Evolutionary conservation across 2,888 invertebrate genomes (phyloP).

Genomic region (Drosophila meridiana): DNA sequence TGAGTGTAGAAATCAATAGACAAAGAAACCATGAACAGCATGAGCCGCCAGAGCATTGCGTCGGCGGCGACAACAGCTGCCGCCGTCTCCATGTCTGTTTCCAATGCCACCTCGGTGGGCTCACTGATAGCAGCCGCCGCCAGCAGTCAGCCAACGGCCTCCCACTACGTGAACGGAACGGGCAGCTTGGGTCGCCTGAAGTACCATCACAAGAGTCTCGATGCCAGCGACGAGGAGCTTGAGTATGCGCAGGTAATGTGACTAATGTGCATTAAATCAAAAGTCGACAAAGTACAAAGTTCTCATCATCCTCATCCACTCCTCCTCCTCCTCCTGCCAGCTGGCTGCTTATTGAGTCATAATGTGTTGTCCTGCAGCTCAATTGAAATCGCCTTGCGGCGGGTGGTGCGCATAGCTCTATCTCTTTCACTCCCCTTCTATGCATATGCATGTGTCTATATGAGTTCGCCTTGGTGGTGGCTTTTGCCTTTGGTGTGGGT

Average conservation of each 20-base stretch:
- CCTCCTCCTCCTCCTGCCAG: background rate
- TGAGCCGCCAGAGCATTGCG: slow-evolving; percentile 82
- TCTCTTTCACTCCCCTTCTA: background rate
- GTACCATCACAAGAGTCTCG: slow-evolving; percentile 81
- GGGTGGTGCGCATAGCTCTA: slow-evolving; percentile 28
- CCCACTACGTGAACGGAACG: slow-evolving; percentile 83
- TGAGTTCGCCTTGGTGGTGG: slow-evolving; percentile 52
- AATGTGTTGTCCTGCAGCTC: slow-evolving; percentile 71
- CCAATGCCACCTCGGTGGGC: slow-evolving; percentile 73
- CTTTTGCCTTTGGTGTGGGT: slow-evolving; percentile 33
- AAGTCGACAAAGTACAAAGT: background rate
- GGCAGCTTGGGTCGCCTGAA: slow-evolving; percentile 84
- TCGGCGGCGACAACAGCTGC: slow-evolving; percentile 69
- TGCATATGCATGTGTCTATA: background rate
- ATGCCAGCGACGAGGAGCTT: slow-evolving; percentile 86
- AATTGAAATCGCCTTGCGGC: slow-evolving; percentile 74
- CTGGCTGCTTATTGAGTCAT: slow-evolving; percentile 65
- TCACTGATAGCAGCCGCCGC: slow-evolving; percentile 68
- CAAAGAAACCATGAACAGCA: slow-evolving; percentile 75
- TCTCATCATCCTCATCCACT: background rate
- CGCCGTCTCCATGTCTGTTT: slow-evolving; percentile 67
- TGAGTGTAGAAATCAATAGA: slow-evolving; percentile 76
- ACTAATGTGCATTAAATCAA: slow-evolving; percentile 40
- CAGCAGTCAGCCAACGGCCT: slow-evolving; percentile 43
- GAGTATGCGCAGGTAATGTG: slow-evolving; percentile 86